Conservation (phyloP, 1,140 invertebrate genomes). For the Drosophila persimilis region DNA sequence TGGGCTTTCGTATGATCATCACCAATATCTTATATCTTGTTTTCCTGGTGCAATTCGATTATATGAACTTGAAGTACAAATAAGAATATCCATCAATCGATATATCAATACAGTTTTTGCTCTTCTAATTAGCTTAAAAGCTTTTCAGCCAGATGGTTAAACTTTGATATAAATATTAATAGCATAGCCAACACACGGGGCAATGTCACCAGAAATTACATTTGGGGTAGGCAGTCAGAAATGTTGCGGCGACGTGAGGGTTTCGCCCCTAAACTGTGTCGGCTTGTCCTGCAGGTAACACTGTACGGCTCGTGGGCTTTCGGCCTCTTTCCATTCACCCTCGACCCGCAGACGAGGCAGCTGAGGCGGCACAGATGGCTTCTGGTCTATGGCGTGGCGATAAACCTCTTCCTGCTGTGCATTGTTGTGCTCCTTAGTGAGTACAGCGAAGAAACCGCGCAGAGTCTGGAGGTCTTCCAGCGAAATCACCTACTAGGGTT, state of each 20-base stretch:
- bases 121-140: too few relatives aligned
- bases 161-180: too few relatives aligned
- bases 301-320: conserved; percentile 28
- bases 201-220: too few relatives aligned
- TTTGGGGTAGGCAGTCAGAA: too few relatives aligned
- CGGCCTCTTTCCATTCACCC: conserved; percentile 43
- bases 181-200: too few relatives aligned
- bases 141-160: too few relatives aligned
- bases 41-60: conserved; percentile 48
- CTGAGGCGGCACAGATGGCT: conserved; percentile 26
- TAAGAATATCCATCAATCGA: too few relatives aligned
- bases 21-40: conserved; percentile 23
- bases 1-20: conserved; percentile 40
- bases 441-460: accelerated
- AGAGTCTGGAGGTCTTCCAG: conserved; percentile 7
- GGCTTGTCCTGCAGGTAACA: conserved; percentile 13
- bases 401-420: neutral
- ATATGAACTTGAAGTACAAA: conserved; percentile 31
- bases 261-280: conserved; percentile 18
- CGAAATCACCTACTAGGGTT: conserved; percentile 27
- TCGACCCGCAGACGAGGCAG: neutral
- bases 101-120: too few relatives aligned
- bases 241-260: conserved; percentile 28
- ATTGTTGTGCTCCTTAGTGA: neutral
- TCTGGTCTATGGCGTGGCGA: conserved; percentile 30